phyloP scores from a whole-genome alignment of 2,113 vertebrate genomes.

The Cisticola juncidis region DNA sequence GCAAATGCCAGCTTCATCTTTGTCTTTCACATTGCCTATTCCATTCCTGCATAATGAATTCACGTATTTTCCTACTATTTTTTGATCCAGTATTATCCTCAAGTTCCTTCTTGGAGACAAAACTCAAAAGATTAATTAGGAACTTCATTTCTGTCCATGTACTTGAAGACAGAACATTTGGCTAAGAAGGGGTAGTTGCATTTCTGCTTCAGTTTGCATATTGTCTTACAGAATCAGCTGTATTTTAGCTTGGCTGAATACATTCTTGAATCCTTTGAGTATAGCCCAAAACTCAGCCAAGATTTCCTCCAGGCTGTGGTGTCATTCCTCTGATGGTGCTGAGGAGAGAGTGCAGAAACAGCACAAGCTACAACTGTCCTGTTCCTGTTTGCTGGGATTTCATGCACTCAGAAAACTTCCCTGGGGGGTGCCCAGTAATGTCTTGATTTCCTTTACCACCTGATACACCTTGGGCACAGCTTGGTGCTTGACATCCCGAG shows the following conservation, averaged over 20 bases:
- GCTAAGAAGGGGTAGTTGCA: not conserved
- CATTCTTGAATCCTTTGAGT: not conserved
- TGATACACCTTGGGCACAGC: rapidly evolving
- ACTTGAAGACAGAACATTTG: not conserved
- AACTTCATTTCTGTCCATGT: not conserved
- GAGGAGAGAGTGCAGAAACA: not conserved
- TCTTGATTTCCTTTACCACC: not conserved
- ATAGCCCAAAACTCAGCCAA: not conserved
- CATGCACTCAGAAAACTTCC: too few species aligned
- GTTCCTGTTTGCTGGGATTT: rapidly evolving
- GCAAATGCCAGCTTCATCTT: not conserved
- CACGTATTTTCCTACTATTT: not conserved
- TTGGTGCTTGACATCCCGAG: not conserved
- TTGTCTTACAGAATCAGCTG: not conserved
- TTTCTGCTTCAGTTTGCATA: not conserved
- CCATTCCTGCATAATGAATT: not conserved
- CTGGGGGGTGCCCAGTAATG: rapidly evolving
- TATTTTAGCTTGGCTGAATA: not conserved
- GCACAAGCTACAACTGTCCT: not conserved
- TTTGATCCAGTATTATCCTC: not conserved
- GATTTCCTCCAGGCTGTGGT: not conserved
- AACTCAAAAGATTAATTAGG: not conserved
- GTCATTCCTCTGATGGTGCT: not conserved
- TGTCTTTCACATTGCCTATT: not conserved
- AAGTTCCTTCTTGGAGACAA: not conserved